Evolutionary conservation across 2,797 vertebrate genomes (phyloP).

Genomic region (Caiman crocodilus): DNA sequence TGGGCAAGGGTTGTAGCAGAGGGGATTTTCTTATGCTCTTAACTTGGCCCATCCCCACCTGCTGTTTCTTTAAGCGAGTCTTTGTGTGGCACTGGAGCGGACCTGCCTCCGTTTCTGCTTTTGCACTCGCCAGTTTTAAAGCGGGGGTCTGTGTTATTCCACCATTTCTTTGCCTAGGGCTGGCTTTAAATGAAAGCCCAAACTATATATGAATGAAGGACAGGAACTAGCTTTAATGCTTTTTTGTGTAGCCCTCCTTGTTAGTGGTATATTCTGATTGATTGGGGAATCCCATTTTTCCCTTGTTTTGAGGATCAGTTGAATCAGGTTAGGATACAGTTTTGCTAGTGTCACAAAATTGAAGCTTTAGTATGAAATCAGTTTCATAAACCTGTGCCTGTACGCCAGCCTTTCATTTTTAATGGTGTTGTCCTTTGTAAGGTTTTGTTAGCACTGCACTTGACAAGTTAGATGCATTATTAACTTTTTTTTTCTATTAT

Average conservation of each 20-base stretch:
- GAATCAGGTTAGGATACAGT: conserved; percentile 73
- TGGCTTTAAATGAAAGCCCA: conserved; percentile 72
- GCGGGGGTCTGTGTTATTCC: conserved; percentile 37
- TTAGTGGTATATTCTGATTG: conserved; percentile 60
- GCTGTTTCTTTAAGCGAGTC: background rate
- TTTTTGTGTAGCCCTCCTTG: conserved; percentile 62
- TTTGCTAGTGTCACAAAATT: conserved; percentile 72
- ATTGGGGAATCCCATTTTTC: conserved; percentile 76
- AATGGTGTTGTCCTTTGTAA: background rate
- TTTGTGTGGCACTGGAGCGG: conserved; percentile 7
- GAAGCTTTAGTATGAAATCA: conserved; percentile 67
- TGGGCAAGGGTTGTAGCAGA: background rate
- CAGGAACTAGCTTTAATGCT: conserved; percentile 59
- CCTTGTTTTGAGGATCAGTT: conserved; percentile 75
- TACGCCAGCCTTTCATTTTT: conserved; percentile 31
- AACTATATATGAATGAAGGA: conserved; percentile 30
- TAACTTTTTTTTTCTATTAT: conserved; percentile 2
- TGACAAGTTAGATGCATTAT: background rate
- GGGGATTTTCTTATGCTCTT: too few species aligned
- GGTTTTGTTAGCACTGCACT: too few species aligned
- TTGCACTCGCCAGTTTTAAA: conserved; percentile 41
- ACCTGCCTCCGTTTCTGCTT: background rate
- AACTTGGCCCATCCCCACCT: background rate
- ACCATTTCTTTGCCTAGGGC: background rate
- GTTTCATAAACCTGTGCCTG: conserved; percentile 60